phyloP scores from a whole-genome alignment of 2,888 invertebrate species.

The Erebia aethiops region DNA sequence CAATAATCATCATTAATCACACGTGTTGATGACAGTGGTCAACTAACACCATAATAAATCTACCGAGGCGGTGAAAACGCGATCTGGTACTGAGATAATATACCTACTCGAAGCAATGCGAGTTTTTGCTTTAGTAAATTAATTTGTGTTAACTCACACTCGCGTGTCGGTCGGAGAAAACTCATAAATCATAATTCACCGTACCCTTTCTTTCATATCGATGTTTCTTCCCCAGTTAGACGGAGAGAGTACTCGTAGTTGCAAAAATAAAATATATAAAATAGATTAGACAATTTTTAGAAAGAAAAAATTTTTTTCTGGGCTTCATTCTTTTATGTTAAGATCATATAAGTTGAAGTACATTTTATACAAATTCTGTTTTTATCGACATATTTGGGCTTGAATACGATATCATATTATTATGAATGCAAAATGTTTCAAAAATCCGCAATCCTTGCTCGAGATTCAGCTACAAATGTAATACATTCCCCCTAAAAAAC shows the following conservation, averaged over 20 bases:
- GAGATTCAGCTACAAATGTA: too few relatives aligned
- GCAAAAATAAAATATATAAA: neutral
- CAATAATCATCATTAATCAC: slow-evolving; percentile 25
- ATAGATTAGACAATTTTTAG: too few relatives aligned
- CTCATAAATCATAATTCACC: slow-evolving; percentile 30
- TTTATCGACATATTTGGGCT: too few relatives aligned
- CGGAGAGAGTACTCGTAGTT: neutral
- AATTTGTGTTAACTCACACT: slow-evolving; percentile 12
- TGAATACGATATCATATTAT: too few relatives aligned
- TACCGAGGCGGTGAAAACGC: slow-evolving; percentile 27
- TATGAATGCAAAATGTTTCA: too few relatives aligned
- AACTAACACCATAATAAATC: slow-evolving; percentile 25
- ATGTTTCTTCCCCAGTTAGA: neutral
- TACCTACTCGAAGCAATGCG: neutral
- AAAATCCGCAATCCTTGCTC: too few relatives aligned
- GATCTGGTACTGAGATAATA: slow-evolving; percentile 27
- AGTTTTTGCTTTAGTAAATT: slow-evolving; percentile 24
- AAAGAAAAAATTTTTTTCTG: too few relatives aligned
- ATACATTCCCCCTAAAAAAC: too few relatives aligned
- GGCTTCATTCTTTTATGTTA: too few relatives aligned
- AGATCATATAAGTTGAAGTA: too few relatives aligned
- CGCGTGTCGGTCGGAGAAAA: slow-evolving; percentile 6
- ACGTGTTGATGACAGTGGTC: slow-evolving; percentile 29
- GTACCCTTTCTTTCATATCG: slow-evolving; percentile 5
- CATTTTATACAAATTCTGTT: too few relatives aligned